A percentile compares a stretch with the other conserved stretches of the same genome.
Evolutionary conservation across 2,888 invertebrate species (phyloP).

Genomic region (Amaurobius ferox): DNA sequence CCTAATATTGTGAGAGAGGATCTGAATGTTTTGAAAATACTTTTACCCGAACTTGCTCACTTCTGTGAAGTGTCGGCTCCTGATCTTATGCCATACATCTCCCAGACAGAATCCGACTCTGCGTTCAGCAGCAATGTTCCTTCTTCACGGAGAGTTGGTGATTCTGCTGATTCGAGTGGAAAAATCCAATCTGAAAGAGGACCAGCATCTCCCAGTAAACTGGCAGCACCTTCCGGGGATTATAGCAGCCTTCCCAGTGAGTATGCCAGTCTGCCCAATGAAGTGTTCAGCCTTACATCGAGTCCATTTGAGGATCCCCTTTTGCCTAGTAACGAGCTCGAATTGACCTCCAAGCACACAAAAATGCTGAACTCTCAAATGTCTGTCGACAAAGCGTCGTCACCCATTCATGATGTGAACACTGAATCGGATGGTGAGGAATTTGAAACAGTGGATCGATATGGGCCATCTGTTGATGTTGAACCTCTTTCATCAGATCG

Average conservation of each 20-base stretch:
- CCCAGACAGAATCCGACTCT: slow-evolving; percentile 48
- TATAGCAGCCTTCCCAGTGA: slow-evolving; percentile 53
- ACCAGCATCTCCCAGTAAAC: slow-evolving; percentile 18
- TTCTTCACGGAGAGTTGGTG: slow-evolving; percentile 37
- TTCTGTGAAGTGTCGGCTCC: slow-evolving; percentile 65
- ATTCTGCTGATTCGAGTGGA: slow-evolving; percentile 27
- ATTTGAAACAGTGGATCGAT: slow-evolving; percentile 85
- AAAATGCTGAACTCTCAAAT: slow-evolving; percentile 26
- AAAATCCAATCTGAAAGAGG: slow-evolving; percentile 15
- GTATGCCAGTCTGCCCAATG: slow-evolving; percentile 48
- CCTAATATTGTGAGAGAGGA: slow-evolving; percentile 77
- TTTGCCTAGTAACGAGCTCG: slow-evolving; percentile 27
- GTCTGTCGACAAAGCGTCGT: slow-evolving; percentile 77
- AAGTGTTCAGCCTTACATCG: slow-evolving; percentile 60
- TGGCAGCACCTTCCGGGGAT: slow-evolving; percentile 32
- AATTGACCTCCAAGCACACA: slow-evolving; percentile 38
- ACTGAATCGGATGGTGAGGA: slow-evolving; percentile 90
- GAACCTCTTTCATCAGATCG: neutral
- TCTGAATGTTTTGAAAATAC: slow-evolving; percentile 76
- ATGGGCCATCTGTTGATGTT: slow-evolving; percentile 75
- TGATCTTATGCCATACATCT: slow-evolving; percentile 68
- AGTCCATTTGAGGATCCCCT: slow-evolving; percentile 66
- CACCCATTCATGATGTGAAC: slow-evolving; percentile 78
- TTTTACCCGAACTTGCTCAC: slow-evolving; percentile 76
- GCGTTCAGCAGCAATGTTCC: slow-evolving; percentile 66